phyloP scores from a whole-genome alignment of 1,140 invertebrate species.

The Drosophila pallidifrons region DNA sequence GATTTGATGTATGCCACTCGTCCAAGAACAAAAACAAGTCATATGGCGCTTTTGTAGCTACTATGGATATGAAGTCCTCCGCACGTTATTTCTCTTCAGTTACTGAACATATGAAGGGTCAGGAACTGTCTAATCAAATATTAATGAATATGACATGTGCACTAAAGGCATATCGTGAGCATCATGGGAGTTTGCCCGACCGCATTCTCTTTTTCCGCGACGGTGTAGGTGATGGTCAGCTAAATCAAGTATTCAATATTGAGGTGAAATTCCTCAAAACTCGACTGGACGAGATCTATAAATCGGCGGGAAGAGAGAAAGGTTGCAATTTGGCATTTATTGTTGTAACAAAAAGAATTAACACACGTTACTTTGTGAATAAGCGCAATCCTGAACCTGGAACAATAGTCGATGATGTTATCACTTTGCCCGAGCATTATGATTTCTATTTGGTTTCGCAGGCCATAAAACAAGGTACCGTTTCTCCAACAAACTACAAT shows the following conservation, averaged over 20 bases:
- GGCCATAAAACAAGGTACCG: too few relatives aligned
- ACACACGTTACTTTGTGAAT: too few relatives aligned
- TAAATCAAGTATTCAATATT: slow-evolving; percentile 88
- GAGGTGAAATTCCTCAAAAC: slow-evolving; percentile 87
- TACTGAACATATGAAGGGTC: slow-evolving; percentile 88
- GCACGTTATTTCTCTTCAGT: slow-evolving; percentile 62
- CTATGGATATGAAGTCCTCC: slow-evolving; percentile 87
- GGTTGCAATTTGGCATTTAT: too few relatives aligned
- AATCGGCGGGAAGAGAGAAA: too few relatives aligned
- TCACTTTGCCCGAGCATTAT: too few relatives aligned
- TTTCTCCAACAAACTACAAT: too few relatives aligned
- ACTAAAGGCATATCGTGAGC: slow-evolving; percentile 85
- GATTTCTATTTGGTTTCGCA: too few relatives aligned
- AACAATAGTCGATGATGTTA: too few relatives aligned
- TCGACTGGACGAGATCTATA: too few relatives aligned
- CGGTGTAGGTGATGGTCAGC: slow-evolving; percentile 94
- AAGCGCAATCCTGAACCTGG: too few relatives aligned
- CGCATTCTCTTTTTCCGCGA: slow-evolving; percentile 91
- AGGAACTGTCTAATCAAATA: slow-evolving; percentile 90
- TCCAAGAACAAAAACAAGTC: slow-evolving; percentile 84
- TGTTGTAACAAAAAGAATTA: too few relatives aligned
- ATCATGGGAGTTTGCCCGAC: slow-evolving; percentile 84
- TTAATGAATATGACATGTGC: slow-evolving; percentile 87
- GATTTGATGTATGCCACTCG: slow-evolving; percentile 95
- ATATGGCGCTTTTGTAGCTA: slow-evolving; percentile 90